Evolutionary conservation across 2,113 vertebrate genomes (phyloP).

Genomic region (Rafetus swinhoei): DNA sequence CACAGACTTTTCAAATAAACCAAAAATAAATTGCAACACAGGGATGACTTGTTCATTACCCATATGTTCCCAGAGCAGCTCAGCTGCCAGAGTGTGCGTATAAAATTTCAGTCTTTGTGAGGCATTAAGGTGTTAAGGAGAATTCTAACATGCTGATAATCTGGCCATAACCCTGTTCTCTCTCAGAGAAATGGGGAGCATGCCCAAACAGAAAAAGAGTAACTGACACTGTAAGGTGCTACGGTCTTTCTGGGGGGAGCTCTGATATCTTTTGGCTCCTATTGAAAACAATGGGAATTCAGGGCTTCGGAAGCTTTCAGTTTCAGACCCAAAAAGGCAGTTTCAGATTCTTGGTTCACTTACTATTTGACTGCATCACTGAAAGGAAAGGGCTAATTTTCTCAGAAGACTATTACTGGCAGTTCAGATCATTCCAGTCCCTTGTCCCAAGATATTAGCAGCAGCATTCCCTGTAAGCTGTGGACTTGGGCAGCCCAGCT

Average conservation of each 20-base stretch:
- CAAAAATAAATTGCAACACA: background rate
- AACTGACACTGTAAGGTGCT: background rate
- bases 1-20: background rate
- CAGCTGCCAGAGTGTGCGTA: background rate
- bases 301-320: background rate
- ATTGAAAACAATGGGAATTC: background rate
- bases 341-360: background rate
- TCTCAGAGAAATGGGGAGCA: background rate
- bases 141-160: background rate
- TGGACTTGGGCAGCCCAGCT: too few species aligned
- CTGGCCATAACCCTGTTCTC: background rate
- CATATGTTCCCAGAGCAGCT: background rate
- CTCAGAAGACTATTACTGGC: conserved; percentile 37
- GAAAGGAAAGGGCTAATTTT: background rate
- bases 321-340: background rate
- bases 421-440: background rate
- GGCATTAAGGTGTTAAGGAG: background rate
- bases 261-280: background rate
- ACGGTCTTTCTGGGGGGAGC: background rate
- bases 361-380: background rate
- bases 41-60: background rate
- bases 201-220: rapidly evolving
- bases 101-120: background rate
- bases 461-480: too few species aligned
- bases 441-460: background rate